Base-by-base conservation (phyloP, 2,888 invertebrate genomes). In the Toxonevra muliebris region DNA sequence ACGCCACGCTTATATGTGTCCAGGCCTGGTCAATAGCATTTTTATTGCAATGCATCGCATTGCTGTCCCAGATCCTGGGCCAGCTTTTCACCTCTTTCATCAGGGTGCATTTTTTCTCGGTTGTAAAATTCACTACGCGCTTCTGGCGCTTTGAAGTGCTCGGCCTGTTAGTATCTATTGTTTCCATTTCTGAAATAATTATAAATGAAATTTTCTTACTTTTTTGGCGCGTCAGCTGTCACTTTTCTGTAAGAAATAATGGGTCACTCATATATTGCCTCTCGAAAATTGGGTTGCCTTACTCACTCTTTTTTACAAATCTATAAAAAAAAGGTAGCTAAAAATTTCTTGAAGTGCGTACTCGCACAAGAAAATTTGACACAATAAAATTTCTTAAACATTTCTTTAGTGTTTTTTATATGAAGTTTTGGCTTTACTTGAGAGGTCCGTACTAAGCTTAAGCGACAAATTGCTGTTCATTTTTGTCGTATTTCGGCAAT, bases 11-110 rank as follows among this genome's bases (percentile, higher is more conserved):
- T 7, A 40, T 11, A 9, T 55, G n/a, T 15, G n/a, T 30, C 55
- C 55, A 55, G 9, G 58, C 43, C 58, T 58, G 58, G 12, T 61
- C 61, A 45, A 61, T 13, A 19, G 50, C 50, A 12, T 48, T 61
- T 55, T 40, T 55, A 12, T 55, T 55, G n/a, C 12, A 40, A 40
- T 55, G 55, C 1, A 40, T 10, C 10, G 10, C 30, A 55, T 20
- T 55, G 55, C 40, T 55, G 40, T 55, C 55, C 55, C 55, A 55
- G 11, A 55, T 55, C 41, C 55, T 20, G 20, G 55, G 30, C 55
- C 55, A 55, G 30, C 40, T 55, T 20, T 55, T n/a, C 55, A 55
- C 55, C 1, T 8, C 55, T 40, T 13, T 1, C 20, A 30, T 10
- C 40, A 55, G 13, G n/a, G 1, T 11, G 1, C 40, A 30, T n/a